phyloP scores from a whole-genome alignment of 2,113 vertebrate species.

The Salvelinus alpinus region DNA sequence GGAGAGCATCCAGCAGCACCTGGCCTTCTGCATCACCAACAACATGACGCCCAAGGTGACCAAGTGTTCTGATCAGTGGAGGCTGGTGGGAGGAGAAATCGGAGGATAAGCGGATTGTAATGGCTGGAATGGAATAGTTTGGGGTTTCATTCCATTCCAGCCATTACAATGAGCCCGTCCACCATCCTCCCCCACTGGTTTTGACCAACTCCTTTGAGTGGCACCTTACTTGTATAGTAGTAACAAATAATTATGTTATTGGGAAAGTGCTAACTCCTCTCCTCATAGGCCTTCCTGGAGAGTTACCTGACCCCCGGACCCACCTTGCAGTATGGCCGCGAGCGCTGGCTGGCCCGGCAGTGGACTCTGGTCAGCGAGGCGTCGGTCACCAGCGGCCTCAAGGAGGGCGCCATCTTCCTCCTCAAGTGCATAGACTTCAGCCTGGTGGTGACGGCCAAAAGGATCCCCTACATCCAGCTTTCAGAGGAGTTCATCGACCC shows the following conservation, averaged over 20 bases:
- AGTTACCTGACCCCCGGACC: conserved; percentile 87
- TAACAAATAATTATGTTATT: no score
- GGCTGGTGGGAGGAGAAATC: not conserved
- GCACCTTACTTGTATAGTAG: not conserved
- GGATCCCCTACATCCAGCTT: conserved; percentile 91
- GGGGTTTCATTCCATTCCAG: no score
- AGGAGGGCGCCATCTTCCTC: conserved; percentile 84
- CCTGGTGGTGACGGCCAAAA: conserved; percentile 87
- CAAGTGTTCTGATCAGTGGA: not conserved
- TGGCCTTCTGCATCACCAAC: conserved; percentile 94
- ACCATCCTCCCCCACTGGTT: not conserved
- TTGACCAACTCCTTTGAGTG: not conserved
- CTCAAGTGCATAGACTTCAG: conserved; percentile 93
- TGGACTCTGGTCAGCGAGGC: conserved; percentile 94
- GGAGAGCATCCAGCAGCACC: conserved; percentile 96
- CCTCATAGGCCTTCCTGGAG: conserved; percentile 87
- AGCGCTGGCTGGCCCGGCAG: conserved; percentile 87
- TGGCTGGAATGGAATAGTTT: no score
- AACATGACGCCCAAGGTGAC: conserved; percentile 95
- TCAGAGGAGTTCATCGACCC: conserved; percentile 94
- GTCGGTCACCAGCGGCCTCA: conserved; percentile 87
- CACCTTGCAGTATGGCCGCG: conserved; percentile 90
- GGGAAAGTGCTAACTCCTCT: not conserved
- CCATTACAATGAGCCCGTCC: not conserved
- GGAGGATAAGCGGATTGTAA: no score